These are phyloP conservation scores for Rhingia campestris DNA, from an alignment of 2,888 invertebrate species.

Conservation along the genomic window DNA sequence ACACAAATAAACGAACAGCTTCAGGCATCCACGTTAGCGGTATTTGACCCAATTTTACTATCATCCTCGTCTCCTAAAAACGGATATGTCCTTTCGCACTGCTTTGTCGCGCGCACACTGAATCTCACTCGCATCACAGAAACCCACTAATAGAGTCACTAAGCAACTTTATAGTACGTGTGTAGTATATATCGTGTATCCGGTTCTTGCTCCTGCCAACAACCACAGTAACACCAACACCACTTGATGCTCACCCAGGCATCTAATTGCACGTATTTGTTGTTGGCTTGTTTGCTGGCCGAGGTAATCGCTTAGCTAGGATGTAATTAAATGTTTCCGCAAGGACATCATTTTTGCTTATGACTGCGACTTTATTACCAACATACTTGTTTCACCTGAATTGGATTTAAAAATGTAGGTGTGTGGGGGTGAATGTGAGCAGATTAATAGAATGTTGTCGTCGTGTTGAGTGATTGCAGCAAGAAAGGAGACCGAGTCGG, in stretches of 20 bases:
- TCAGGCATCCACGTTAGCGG: background rate
- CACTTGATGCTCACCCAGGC: slow-evolving; percentile 28
- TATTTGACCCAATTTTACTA: slow-evolving; percentile 10
- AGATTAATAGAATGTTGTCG: background rate
- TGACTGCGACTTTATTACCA: slow-evolving; percentile 38
- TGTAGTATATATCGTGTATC: slow-evolving; percentile 8
- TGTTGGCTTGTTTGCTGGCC: slow-evolving; percentile 14
- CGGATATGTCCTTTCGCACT: slow-evolving; percentile 14
- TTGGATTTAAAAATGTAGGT: background rate
- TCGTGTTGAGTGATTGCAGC: background rate
- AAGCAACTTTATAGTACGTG: slow-evolving; percentile 33
- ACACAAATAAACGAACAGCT: background rate
- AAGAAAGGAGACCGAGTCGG: background rate
- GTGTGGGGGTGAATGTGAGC: too few species aligned
- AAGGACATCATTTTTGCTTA: slow-evolving; percentile 50
- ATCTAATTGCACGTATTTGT: slow-evolving; percentile 46
- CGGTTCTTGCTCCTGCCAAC: background rate
- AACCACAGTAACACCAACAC: background rate
- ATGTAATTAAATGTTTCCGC: slow-evolving; percentile 66
- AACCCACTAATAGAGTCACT: slow-evolving; percentile 40
- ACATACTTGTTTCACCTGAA: slow-evolving; percentile 23
- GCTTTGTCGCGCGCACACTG: slow-evolving; percentile 5
- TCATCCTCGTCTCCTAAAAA: background rate
- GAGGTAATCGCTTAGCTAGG: slow-evolving; percentile 50
- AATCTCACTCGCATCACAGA: background rate